Conservation (phyloP, 2,888 invertebrate genomes). For the Cephus pygmeus region DNA sequence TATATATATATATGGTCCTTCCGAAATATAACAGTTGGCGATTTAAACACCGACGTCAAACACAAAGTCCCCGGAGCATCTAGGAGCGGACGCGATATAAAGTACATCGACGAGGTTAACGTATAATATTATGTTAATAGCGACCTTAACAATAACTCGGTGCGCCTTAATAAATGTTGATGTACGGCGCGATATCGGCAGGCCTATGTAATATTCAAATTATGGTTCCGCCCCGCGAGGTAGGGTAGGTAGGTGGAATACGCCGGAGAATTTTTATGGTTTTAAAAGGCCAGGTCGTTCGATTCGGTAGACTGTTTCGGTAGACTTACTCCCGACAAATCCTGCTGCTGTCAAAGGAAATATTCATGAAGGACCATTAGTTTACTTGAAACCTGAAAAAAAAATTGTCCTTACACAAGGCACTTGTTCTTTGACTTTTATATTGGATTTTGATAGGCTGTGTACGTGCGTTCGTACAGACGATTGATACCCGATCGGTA, state of each 20-base stretch:
- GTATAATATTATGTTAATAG: conserved; percentile 3
- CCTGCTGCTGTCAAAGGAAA: neutral
- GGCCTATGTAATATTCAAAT: conserved; percentile 10
- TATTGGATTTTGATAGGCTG: neutral
- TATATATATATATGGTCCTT: neutral
- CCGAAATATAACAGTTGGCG: neutral
- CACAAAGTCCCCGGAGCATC: neutral
- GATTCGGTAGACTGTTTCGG: neutral
- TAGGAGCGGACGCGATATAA: neutral
- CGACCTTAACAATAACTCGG: conserved; percentile 7
- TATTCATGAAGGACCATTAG: neutral
- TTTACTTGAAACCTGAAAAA: neutral
- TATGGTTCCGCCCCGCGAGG: neutral
- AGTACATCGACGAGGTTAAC: neutral
- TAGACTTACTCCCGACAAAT: neutral
- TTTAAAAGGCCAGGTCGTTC: neutral
- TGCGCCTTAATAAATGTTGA: conserved; percentile 11
- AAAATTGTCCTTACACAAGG: neutral
- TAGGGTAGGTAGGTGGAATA: neutral
- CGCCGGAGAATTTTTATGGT: neutral
- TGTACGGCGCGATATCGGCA: conserved; percentile 11
- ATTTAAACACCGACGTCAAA: neutral
- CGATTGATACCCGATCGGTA: neutral
- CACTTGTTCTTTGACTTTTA: neutral
- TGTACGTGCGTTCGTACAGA: neutral